These are phyloP conservation scores for Notoglanidium macrostoma DNA, from an alignment of 2,797 vertebrate genomes.

Conservation along the genomic window DNA sequence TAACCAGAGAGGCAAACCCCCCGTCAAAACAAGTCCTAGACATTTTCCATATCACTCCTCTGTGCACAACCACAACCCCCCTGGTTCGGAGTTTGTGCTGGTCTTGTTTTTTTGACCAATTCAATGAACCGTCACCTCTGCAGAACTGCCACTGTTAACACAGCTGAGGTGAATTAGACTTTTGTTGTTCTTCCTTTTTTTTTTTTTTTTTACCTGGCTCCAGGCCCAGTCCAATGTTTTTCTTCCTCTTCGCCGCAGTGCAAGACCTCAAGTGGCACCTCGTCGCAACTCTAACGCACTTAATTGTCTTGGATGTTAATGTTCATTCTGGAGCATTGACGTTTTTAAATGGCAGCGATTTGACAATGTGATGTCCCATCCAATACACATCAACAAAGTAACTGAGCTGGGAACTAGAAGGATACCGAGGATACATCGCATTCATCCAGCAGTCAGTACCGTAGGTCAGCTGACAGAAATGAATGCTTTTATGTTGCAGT, in stretches of 20 bases:
- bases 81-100: slow-evolving; percentile 61
- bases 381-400: slow-evolving; percentile 41
- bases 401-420: slow-evolving; percentile 49
- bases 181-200: slow-evolving; percentile 68
- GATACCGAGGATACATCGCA: not conserved
- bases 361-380: slow-evolving; percentile 49
- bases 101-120: slow-evolving; percentile 74
- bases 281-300: slow-evolving; percentile 38
- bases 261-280: slow-evolving; percentile 47
- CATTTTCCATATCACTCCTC: slow-evolving; percentile 42
- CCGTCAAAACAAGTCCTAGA: slow-evolving; percentile 47
- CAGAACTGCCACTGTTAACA: slow-evolving; percentile 74
- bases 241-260: slow-evolving; percentile 52
- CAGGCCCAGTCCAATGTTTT: slow-evolving; percentile 61
- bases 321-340: slow-evolving; percentile 50
- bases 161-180: slow-evolving; percentile 76
- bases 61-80: slow-evolving; percentile 21
- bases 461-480: not conserved
- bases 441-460: not conserved
- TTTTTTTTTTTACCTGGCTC: slow-evolving; percentile 65
- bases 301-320: slow-evolving; percentile 55
- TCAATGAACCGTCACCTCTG: slow-evolving; percentile 70
- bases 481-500: not conserved
- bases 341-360: slow-evolving; percentile 50
- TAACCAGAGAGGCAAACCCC: slow-evolving; percentile 39